Evolutionary conservation across 2,797 vertebrate species (phyloP).

Genomic region (Mallotus villosus): DNA sequence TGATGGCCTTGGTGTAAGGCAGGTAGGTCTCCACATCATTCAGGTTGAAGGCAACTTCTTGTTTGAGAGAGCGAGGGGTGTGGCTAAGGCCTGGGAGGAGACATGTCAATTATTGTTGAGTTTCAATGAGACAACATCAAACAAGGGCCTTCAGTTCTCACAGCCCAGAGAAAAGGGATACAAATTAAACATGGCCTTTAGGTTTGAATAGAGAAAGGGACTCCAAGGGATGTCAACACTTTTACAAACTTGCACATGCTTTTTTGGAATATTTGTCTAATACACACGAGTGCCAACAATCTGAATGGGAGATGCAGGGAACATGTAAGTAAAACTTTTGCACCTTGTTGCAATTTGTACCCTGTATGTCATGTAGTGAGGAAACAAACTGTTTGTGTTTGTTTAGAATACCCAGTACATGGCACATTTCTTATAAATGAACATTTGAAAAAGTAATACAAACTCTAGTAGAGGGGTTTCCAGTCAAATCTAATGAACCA

Average conservation of each 20-base stretch:
- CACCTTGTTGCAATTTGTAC: too few species aligned
- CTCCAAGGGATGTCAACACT: too few species aligned
- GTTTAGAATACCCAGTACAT: not conserved
- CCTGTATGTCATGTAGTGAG: not conserved
- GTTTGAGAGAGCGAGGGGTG: constrained; percentile 82
- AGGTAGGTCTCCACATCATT: constrained; percentile 66
- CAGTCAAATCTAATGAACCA: too few species aligned
- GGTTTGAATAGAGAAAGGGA: too few species aligned
- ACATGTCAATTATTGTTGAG: not conserved
- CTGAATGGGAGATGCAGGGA: not conserved
- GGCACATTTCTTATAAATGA: too few species aligned
- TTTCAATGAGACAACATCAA: not conserved
- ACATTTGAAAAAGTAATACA: too few species aligned
- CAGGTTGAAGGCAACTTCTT: constrained; percentile 78
- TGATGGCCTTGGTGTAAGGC: constrained; percentile 72
- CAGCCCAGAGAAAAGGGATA: too few species aligned
- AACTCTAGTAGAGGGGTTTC: too few species aligned
- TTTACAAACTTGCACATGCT: too few species aligned
- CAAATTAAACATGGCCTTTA: too few species aligned
- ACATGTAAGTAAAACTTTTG: not conserved
- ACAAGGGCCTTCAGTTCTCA: not conserved
- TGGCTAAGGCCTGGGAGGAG: constrained; percentile 82
- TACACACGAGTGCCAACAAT: too few species aligned
- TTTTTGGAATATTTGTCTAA: too few species aligned
- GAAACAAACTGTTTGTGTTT: not conserved